Percentiles rank a stretch among this genome's conserved stretches.
These are phyloP conservation scores for Desmodus rotundus DNA, from an alignment of 2,113 vertebrate genomes.

Conservation along the genomic window DNA sequence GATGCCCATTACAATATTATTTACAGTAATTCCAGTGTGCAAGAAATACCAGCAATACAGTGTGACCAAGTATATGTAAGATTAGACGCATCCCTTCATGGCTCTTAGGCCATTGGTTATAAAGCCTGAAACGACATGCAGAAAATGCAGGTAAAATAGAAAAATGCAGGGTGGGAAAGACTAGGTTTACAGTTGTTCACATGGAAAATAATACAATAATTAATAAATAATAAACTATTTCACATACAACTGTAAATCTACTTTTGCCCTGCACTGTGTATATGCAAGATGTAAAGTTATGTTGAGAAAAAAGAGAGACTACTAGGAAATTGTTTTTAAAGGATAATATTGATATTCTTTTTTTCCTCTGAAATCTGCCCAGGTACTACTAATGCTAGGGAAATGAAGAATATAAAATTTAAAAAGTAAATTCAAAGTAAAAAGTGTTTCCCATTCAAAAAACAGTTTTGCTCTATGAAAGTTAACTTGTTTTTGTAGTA, in stretches of 20 bases:
- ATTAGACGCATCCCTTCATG: not conserved
- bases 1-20: not conserved
- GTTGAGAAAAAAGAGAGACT: not conserved
- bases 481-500: not conserved
- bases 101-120: not conserved
- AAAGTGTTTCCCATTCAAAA: not conserved
- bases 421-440: not conserved
- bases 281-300: not conserved
- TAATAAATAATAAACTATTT: not conserved
- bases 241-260: not conserved
- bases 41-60: not conserved
- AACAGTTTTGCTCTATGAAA: slow-evolving; percentile 7
- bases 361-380: not conserved
- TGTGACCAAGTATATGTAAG: not conserved
- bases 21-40: not conserved
- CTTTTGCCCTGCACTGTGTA: not conserved
- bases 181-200: not conserved
- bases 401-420: slow-evolving; percentile 17
- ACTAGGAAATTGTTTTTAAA: not conserved
- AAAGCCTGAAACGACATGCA: not conserved
- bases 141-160: not conserved
- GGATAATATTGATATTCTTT: not conserved
- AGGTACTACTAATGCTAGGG: not conserved
- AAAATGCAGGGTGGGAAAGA: not conserved
- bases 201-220: not conserved